Conservation (phyloP, 1,140 invertebrate genomes). For the Bombyx mandarina region DNA sequence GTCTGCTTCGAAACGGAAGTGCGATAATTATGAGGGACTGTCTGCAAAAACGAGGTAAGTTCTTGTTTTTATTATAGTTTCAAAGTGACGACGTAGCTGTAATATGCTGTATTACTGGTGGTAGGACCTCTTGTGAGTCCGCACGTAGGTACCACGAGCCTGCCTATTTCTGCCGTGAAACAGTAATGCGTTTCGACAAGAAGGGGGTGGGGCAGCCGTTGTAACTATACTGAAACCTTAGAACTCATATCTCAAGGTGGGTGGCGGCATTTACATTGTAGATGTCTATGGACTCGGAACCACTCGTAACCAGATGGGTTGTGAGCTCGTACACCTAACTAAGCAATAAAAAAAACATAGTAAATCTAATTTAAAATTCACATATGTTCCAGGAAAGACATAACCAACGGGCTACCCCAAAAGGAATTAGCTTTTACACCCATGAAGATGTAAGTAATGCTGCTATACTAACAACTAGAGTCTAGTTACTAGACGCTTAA, state of each 20-base stretch:
- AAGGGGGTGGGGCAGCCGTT: no score
- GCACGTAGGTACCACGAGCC: no score
- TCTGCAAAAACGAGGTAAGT: slow-evolving; percentile 77
- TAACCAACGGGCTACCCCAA: slow-evolving; percentile 57
- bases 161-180: no score
- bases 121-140: no score
- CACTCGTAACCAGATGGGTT: neutral
- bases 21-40: slow-evolving; percentile 64
- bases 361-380: slow-evolving; percentile 6
- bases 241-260: no score
- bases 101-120: no score
- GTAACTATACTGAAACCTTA: no score
- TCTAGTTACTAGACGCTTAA: no score
- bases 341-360: neutral
- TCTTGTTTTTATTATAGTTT: neutral
- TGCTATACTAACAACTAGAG: no score
- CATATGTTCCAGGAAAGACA: slow-evolving; percentile 59
- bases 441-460: slow-evolving; percentile 55
- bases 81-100: neutral
- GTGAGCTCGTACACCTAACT: neutral
- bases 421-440: slow-evolving; percentile 60
- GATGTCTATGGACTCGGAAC: no score
- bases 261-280: no score
- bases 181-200: no score
- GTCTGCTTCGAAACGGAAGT: slow-evolving; percentile 58